Base-by-base conservation (phyloP, 1,140 invertebrate genomes). In the Laupala kohalensis region DNA sequence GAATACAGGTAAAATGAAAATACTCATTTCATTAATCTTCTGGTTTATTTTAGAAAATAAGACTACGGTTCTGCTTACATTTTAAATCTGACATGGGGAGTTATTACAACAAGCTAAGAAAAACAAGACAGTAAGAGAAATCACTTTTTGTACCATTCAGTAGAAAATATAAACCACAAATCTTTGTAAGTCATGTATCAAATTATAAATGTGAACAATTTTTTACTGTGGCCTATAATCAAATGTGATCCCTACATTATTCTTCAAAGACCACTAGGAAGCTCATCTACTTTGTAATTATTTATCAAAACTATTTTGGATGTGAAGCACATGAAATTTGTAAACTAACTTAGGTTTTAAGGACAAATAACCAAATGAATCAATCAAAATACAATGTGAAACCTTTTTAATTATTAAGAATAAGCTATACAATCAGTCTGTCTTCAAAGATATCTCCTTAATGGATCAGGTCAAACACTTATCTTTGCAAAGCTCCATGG, bases 1-100 rank as follows among this genome's bases (percentile, higher is more conserved):
- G 87, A 64, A 77, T 89, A 53, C 88, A 90, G 84, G 88, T 89
- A 79, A 76, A 53, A 53, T 19, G 19, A 53, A 53, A 13, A 53
- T 53, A 13, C 37, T 0, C 19, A 1, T 4, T 2, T 53, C 37
- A 53, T 19, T 53, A 13, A 9, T 53, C 37, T 13, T 53, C 19
- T 53, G 37, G 9, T 53, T 53, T 53, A 53, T 53, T 53, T 53
- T 53, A 53, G 9, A 53, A 53, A 53, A 53, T 53, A 53, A 53
- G 37, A 13, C 37, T 53, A 53, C 9, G 37, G 37, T 53, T 9
- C 19, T 53, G 37, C 37, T 13, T 53, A 53, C 37, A 53, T 53
- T 13, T 53, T 53, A 53, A 53, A 53, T 13, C 37, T 53, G 37
- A 53, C 37, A 53, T 53, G 19, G 9, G 9, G 37, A 53, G 19